Evolutionary conservation across 2,888 invertebrate genomes (phyloP), one percentile per base, ranked within the genome.

Genomic region (Drosophila meridiana): DNA sequence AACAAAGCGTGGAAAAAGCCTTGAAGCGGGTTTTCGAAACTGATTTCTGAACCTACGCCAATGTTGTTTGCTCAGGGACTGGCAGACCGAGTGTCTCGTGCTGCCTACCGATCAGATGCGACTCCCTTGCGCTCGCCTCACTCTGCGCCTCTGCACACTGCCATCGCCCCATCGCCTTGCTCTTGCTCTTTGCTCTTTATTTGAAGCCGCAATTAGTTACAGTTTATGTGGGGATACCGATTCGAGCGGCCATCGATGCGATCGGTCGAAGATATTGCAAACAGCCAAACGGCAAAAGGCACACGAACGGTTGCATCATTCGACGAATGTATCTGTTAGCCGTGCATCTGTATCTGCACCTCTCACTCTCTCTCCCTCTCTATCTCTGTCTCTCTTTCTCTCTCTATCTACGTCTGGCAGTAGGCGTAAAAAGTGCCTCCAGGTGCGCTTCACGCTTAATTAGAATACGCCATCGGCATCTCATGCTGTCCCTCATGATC

Each of bases 361-460:
- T 34, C 40, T 30, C 55, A 9, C 38, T 13, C 11, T 45, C 45
- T 26, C 47, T 47, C 30, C 48, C 38, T 26, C 28, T 69, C 48
- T 68, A 60, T 30, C n/a, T 62, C 57, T 67, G 36, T 42, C 50
- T 34, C 61, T 45, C 13, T 7, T 50, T 9, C 13, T 42, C 5
- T 20, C 20, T 40, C 11, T 4, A 9, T 55, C 11, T 30, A 7
- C 13, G 38, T 11, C 56, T 53, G 66, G 72, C 76, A 85, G 86
- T 83, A 82, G 84, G 91, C 87, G 84, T 79, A 72, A 80, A 87
- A 80, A 85, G 69, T 73, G 92, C 92, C 93, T 91, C 93, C 92
- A 92, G 92, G 92, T 93, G 93, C 91, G 92, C 92, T 92, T 92
- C 92, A 93, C 91, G 92, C 89, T 92, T 89, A 89, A 92, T 92